Evolutionary conservation across 2,888 invertebrate genomes (phyloP).

Genomic region (Alsophila aescularia): DNA sequence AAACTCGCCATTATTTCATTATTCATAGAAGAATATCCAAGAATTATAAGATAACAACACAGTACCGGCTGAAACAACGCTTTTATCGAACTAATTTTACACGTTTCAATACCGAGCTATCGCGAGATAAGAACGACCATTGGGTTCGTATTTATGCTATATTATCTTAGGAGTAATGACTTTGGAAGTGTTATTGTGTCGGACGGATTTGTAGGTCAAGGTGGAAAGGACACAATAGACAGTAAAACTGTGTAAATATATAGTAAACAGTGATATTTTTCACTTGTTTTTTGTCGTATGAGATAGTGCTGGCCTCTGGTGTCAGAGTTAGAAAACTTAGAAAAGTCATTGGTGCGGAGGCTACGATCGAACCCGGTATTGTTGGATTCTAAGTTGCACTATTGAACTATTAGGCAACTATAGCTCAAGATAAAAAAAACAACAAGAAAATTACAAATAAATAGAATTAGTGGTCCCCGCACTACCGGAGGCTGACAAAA

Average conservation of each 20-base stretch:
- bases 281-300: too few relatives aligned
- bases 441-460: too few relatives aligned
- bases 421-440: too few relatives aligned
- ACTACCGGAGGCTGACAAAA: too few relatives aligned
- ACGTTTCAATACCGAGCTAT: slow-evolving; percentile 39
- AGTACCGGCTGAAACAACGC: slow-evolving; percentile 27
- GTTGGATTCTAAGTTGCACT: too few relatives aligned
- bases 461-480: too few relatives aligned
- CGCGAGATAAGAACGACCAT: slow-evolving; percentile 44
- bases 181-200: slow-evolving; percentile 18
- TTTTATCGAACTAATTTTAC: slow-evolving; percentile 44
- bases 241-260: not conserved
- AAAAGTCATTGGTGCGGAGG: too few relatives aligned
- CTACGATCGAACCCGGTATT: too few relatives aligned
- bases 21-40: slow-evolving; percentile 6
- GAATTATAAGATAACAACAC: slow-evolving; percentile 16
- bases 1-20: slow-evolving; percentile 33
- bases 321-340: too few relatives aligned
- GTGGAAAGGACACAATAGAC: slow-evolving; percentile 3
- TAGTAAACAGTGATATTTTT: not conserved
- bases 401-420: too few relatives aligned
- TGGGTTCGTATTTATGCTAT: slow-evolving; percentile 30
- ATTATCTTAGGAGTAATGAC: slow-evolving; percentile 27
- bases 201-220: slow-evolving; percentile 27
- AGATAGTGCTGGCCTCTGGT: too few relatives aligned